Percentiles rank a stretch among this genome's conserved stretches.
phyloP scores from a whole-genome alignment of 2,797 vertebrate genomes.

The Sebastes dallii region DNA sequence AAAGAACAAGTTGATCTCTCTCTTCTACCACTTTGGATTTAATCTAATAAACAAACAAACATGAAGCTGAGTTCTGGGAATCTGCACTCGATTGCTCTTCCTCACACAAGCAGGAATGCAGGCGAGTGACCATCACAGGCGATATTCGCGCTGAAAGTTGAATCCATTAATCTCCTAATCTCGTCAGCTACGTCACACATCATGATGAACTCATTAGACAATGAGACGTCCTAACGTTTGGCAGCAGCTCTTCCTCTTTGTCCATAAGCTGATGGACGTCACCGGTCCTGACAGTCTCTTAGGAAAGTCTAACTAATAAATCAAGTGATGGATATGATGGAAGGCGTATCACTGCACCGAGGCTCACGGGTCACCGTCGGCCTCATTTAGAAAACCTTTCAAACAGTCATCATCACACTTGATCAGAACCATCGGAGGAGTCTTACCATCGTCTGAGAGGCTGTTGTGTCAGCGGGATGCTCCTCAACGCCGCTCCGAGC shows the following conservation, averaged over 20 bases:
- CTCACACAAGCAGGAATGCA: too few species aligned
- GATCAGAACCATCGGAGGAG: neutral
- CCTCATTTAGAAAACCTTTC: neutral
- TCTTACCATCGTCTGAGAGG: slow-evolving; percentile 90
- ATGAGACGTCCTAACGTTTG: neutral
- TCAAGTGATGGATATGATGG: slow-evolving; percentile 4
- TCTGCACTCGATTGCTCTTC: too few species aligned
- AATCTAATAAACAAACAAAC: too few species aligned
- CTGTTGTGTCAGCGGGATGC: slow-evolving; percentile 87
- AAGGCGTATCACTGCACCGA: neutral
- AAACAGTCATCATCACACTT: neutral
- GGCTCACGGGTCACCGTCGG: neutral
- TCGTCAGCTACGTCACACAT: neutral
- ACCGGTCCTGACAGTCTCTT: neutral
- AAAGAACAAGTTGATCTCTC: too few species aligned
- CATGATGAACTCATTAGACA: neutral
- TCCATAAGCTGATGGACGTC: neutral
- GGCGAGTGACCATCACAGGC: too few species aligned
- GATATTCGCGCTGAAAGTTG: too few species aligned
- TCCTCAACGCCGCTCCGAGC: slow-evolving; percentile 87
- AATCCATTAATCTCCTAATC: neutral
- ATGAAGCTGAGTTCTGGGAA: too few species aligned
- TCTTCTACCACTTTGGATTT: too few species aligned
- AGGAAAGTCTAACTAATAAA: neutral
- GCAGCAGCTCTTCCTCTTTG: neutral